Conservation (phyloP, 2,888 invertebrate genomes). For the Luperina testacea region DNA sequence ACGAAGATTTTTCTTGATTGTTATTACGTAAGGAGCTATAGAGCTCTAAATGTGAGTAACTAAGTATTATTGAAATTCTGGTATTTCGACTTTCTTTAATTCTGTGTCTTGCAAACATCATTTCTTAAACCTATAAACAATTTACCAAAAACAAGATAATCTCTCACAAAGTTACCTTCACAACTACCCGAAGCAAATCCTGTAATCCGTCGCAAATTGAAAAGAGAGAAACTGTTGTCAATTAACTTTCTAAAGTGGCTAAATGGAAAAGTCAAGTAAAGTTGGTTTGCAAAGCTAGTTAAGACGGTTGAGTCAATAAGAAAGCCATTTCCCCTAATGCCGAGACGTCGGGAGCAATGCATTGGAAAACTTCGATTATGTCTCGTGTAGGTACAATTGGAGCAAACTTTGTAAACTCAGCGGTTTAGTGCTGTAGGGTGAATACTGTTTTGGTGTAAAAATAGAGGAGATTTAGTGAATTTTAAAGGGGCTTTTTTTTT, state of each 20-base stretch:
- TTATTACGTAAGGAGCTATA: no score
- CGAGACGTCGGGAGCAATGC: slow-evolving; percentile 38
- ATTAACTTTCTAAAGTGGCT: slow-evolving; percentile 41
- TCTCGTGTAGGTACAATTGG: neutral
- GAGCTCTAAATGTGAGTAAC: no score
- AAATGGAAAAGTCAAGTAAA: slow-evolving; percentile 60
- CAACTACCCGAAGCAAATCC: slow-evolving; percentile 9
- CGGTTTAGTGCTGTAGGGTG: neutral
- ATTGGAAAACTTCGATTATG: slow-evolving; percentile 26
- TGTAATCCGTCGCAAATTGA: slow-evolving; percentile 23
- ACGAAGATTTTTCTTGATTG: no score
- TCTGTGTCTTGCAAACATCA: no score
- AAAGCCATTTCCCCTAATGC: slow-evolving; percentile 59
- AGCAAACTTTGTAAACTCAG: neutral
- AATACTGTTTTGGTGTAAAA: neutral
- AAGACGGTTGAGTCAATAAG: slow-evolving; percentile 60
- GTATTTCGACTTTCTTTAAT: no score
- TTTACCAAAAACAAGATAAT: neutral
- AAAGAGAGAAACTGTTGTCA: slow-evolving; percentile 25
- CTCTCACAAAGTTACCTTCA: neutral
- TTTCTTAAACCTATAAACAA: neutral
- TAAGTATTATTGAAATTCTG: no score
- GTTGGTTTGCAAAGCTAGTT: slow-evolving; percentile 47
- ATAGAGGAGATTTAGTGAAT: neutral
- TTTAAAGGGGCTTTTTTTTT: no score